These are phyloP conservation scores for Trematomus bernacchii DNA, from an alignment of 2,797 vertebrate species.

Conservation along the genomic window DNA sequence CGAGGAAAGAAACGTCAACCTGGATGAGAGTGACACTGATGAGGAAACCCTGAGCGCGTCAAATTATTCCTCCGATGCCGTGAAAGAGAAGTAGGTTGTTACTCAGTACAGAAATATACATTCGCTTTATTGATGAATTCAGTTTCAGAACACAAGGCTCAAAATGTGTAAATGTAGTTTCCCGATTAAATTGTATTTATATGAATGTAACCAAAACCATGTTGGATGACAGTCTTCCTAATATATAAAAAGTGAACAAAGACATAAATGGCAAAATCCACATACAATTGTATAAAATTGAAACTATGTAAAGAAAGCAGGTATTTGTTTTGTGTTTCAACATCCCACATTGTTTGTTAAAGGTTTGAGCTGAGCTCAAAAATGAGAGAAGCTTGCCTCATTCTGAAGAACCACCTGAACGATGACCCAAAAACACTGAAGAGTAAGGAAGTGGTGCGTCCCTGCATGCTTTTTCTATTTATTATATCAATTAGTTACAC, in stretches of 20 bases:
- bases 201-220: not conserved
- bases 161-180: not conserved
- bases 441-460: constrained; percentile 91
- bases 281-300: not conserved
- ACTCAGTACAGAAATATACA: not conserved
- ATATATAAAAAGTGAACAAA: not conserved
- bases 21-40: constrained; percentile 80
- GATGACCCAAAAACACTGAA: constrained; percentile 82
- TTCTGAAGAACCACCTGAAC: constrained; percentile 90
- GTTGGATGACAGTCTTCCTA: not conserved
- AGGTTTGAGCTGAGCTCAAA: constrained; percentile 94
- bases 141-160: not conserved
- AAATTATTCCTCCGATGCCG: constrained; percentile 53
- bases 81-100: constrained; percentile 90
- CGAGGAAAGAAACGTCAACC: constrained; percentile 85
- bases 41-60: constrained; percentile 67
- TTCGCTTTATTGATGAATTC: not conserved
- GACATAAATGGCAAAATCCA: not conserved
- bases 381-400: constrained; percentile 94
- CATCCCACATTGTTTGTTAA: constrained; percentile 26
- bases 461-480: constrained; percentile 52
- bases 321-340: not conserved
- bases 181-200: not conserved
- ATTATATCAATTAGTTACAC: not conserved
- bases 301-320: not conserved